Percentiles rank a stretch among this genome's conserved stretches.
Conservation (phyloP, 2,888 invertebrate genomes). For the Acanthosepion esculentum region DNA sequence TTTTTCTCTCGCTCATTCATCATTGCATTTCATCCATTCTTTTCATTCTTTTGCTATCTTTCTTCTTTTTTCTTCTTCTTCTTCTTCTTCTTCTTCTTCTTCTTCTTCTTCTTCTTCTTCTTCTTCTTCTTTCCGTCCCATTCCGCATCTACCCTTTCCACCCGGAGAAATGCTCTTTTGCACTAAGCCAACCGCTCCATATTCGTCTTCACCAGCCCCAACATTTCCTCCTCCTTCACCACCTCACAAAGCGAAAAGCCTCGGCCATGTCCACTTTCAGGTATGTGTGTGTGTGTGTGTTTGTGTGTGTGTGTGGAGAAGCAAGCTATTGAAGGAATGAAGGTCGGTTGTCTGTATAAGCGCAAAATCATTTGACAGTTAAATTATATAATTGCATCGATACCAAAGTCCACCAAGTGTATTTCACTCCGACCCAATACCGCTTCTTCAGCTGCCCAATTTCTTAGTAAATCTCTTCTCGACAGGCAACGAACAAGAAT, state of each 20-base stretch:
- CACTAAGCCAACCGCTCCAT: neutral
- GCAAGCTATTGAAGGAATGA: neutral
- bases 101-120: neutral
- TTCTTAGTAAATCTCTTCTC: neutral
- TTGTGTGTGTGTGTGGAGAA: neutral
- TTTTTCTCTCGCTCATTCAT: neutral
- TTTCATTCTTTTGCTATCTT: too few species aligned
- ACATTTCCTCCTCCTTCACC: neutral
- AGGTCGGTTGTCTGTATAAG: neutral
- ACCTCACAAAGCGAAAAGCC: neutral
- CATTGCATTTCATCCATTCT: too few species aligned
- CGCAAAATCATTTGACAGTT: conserved; percentile 18
- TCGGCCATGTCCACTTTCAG: neutral
- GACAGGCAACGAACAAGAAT: neutral
- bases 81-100: neutral
- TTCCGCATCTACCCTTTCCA: neutral
- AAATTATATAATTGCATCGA: conserved; percentile 20
- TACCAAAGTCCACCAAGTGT: neutral
- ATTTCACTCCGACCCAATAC: neutral
- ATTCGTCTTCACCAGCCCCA: too few species aligned
- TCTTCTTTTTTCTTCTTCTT: neutral
- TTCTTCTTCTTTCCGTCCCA: neutral
- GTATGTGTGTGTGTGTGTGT: neutral
- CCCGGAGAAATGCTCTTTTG: neutral
- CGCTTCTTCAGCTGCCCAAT: neutral